A percentile compares a stretch with the other conserved stretches of the same genome.
phyloP scores from a whole-genome alignment of 2,797 vertebrate species.

The Eurystomus glaucurus region DNA sequence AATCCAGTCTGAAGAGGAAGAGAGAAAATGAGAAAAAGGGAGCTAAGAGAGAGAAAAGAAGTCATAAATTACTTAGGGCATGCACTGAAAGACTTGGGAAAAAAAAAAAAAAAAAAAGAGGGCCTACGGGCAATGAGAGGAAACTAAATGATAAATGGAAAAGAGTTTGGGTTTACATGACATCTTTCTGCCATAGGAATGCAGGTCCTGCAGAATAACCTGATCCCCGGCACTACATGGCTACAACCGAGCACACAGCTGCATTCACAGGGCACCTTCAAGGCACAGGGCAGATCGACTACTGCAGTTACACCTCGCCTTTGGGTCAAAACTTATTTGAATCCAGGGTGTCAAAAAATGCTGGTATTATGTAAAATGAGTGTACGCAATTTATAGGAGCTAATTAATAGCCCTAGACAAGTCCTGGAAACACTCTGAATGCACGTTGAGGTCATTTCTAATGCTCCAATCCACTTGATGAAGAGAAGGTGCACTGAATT shows the following conservation, averaged over 20 bases:
- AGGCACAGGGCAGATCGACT: background rate
- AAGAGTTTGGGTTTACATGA: background rate
- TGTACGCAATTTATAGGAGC: background rate
- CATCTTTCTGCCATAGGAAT: background rate
- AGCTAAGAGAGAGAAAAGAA: background rate
- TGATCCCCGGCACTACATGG: background rate
- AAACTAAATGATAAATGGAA: background rate
- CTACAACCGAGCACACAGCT: rapidly evolving
- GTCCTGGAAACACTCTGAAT: background rate
- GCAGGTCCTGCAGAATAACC: background rate
- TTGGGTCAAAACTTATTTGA: background rate
- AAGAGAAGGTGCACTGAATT: background rate
- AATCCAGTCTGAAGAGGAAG: background rate
- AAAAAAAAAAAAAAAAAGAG: background rate
- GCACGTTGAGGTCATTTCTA: background rate
- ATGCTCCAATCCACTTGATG: background rate
- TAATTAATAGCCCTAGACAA: background rate
- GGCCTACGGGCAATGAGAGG: background rate
- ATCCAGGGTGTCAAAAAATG: background rate
- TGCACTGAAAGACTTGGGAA: background rate
- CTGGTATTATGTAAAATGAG: background rate
- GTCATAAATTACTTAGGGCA: background rate
- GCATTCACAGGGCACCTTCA: background rate
- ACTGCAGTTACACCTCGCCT: background rate
- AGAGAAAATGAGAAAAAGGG: background rate